Evolutionary conservation across 2,113 vertebrate genomes (phyloP).

Genomic region (Arizona elegans): DNA sequence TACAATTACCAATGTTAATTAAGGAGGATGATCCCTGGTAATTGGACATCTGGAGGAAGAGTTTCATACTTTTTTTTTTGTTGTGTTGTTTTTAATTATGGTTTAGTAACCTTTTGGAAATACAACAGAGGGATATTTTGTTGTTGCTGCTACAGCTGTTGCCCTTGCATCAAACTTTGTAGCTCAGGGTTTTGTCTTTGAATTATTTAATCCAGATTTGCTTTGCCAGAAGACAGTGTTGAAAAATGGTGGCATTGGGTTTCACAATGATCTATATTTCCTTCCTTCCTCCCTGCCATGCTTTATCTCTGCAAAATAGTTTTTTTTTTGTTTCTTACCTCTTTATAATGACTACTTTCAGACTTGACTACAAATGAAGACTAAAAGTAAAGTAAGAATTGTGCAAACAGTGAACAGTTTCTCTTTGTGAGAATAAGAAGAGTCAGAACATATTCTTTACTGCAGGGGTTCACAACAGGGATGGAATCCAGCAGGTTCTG

Average conservation of each 20-base stretch:
- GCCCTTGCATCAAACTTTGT: neutral
- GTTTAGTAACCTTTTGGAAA: conserved; percentile 12
- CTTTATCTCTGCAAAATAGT: neutral
- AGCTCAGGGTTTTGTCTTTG: neutral
- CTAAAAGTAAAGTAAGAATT: neutral
- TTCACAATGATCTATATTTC: neutral
- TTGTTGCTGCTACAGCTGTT: neutral
- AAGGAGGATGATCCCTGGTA: conserved; percentile 14
- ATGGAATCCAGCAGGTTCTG: too few species aligned
- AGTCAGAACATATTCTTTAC: neutral
- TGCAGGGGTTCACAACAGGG: too few species aligned
- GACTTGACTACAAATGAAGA: neutral
- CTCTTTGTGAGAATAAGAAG: neutral
- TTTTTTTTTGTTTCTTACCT: neutral
- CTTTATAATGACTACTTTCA: neutral
- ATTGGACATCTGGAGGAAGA: conserved; percentile 23
- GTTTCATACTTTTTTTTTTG: conserved; percentile 1
- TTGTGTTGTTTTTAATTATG: conserved; percentile 19
- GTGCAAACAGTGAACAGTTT: neutral
- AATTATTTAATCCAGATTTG: neutral
- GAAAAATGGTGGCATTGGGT: neutral
- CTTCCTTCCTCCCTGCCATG: neutral
- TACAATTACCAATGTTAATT: conserved; percentile 26
- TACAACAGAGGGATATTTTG: neutral
- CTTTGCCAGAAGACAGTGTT: neutral